A percentile compares a stretch with the other conserved stretches of the same genome.
Conservation (phyloP, 2,113 vertebrate species). For the Cricetomys ansorgei region DNA sequence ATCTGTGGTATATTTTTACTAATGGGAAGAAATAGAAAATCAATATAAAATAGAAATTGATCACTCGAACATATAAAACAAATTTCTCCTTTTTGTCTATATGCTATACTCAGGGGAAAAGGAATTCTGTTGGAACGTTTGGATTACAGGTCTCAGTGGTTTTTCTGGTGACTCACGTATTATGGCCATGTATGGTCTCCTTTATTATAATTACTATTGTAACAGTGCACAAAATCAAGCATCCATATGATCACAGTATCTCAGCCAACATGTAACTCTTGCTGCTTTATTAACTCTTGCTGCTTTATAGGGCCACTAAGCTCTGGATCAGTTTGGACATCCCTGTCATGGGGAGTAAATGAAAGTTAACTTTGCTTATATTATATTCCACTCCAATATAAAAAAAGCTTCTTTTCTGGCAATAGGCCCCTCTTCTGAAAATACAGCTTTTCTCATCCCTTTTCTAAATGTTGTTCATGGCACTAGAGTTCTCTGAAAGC, state of each 20-base stretch:
- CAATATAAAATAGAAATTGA: background rate
- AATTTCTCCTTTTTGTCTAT: background rate
- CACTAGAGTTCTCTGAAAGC: background rate
- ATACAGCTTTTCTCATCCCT: background rate
- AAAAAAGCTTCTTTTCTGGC: conserved; percentile 12
- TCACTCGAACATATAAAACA: background rate
- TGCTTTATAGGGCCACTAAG: conserved; percentile 21
- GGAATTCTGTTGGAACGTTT: background rate
- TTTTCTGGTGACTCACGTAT: background rate
- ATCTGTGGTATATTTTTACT: background rate
- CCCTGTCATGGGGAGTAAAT: conserved; percentile 17
- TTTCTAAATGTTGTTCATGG: background rate
- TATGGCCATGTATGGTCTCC: background rate
- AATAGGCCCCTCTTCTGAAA: conserved; percentile 46
- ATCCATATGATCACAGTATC: background rate
- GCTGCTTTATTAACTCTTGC: conserved; percentile 48
- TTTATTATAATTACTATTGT: conserved; percentile 16
- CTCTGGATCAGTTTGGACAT: background rate
- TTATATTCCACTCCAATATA: conserved; percentile 27
- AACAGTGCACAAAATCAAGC: conserved; percentile 5
- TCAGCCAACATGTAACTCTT: conserved; percentile 22
- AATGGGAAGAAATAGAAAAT: background rate
- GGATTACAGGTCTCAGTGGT: background rate
- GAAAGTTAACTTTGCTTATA: conserved; percentile 47
- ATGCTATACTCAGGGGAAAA: background rate